These are phyloP conservation scores for Plumapathes pennacea DNA, from an alignment of 92 coral and sea anemone genomes.

Conservation along the genomic window DNA sequence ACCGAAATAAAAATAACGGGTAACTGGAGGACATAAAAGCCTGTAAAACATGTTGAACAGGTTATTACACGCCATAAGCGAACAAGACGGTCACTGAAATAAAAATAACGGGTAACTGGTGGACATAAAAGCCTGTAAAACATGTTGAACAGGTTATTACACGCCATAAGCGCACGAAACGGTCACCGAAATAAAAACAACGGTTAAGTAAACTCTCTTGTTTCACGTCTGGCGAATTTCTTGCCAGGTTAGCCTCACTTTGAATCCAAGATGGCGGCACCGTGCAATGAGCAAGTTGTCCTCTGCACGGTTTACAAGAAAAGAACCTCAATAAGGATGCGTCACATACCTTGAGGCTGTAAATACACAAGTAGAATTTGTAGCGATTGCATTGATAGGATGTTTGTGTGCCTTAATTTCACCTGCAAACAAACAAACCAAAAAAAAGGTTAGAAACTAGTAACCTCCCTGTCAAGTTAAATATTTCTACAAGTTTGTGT, in stretches of 20 bases:
- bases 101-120: too few relatives aligned
- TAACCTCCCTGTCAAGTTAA: too few relatives aligned
- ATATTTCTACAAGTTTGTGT: too few relatives aligned
- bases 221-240: neutral
- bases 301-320: neutral
- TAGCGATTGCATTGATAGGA: slow-evolving; percentile 92
- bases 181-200: too few relatives aligned
- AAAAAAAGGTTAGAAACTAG: too few relatives aligned
- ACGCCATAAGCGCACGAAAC: slow-evolving; percentile 96
- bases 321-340: neutral
- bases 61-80: slow-evolving; percentile 97
- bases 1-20: too few relatives aligned
- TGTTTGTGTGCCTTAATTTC: slow-evolving; percentile 95
- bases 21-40: too few relatives aligned
- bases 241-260: neutral
- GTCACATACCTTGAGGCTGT: slow-evolving; percentile 87
- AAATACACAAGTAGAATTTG: slow-evolving; percentile 94
- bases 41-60: too few relatives aligned
- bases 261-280: neutral
- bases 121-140: too few relatives aligned
- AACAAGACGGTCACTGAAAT: slow-evolving; percentile 94
- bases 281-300: neutral
- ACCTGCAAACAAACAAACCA: slow-evolving; percentile 59
- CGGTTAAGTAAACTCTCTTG: neutral
- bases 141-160: too few relatives aligned